Conservation (phyloP, 2,113 vertebrate genomes). For the Vidua chalybeata region DNA sequence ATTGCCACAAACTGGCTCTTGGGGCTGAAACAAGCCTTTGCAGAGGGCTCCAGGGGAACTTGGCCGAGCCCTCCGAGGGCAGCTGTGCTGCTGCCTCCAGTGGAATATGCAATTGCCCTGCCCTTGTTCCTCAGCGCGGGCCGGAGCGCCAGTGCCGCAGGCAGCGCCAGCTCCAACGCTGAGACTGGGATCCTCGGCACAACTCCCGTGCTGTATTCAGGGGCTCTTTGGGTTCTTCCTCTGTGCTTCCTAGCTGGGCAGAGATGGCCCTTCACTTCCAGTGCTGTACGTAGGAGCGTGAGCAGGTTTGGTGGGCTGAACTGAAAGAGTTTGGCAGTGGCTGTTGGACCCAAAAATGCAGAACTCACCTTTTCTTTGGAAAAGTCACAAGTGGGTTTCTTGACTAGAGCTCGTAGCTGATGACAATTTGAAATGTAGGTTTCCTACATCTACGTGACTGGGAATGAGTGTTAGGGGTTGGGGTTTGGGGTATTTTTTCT, state of each 20-base stretch:
- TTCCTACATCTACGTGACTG: conserved; percentile 3
- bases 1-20: conserved; percentile 26
- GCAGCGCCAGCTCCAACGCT: background rate
- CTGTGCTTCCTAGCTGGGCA: background rate
- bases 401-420: conserved; percentile 39
- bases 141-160: background rate
- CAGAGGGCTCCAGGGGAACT: background rate
- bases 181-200: background rate
- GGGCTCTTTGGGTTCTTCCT: background rate
- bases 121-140: background rate
- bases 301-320: background rate
- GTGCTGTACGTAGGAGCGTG: background rate
- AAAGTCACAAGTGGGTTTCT: conserved; percentile 23
- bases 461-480: conserved; percentile 36
- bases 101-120: conserved; percentile 52
- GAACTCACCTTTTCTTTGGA: conserved; percentile 18
- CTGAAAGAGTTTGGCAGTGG: conserved; percentile 4
- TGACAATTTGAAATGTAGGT: background rate
- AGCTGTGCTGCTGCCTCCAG: conserved; percentile 6
- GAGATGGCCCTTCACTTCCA: background rate
- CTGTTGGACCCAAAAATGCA: conserved; percentile 6
- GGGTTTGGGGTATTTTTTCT: conserved; percentile 55
- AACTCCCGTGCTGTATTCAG: background rate
- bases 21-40: conserved; percentile 5
- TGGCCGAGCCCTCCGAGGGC: background rate